phyloP scores from a whole-genome alignment of 2,797 vertebrate species.

The Epinephelus awoara region DNA sequence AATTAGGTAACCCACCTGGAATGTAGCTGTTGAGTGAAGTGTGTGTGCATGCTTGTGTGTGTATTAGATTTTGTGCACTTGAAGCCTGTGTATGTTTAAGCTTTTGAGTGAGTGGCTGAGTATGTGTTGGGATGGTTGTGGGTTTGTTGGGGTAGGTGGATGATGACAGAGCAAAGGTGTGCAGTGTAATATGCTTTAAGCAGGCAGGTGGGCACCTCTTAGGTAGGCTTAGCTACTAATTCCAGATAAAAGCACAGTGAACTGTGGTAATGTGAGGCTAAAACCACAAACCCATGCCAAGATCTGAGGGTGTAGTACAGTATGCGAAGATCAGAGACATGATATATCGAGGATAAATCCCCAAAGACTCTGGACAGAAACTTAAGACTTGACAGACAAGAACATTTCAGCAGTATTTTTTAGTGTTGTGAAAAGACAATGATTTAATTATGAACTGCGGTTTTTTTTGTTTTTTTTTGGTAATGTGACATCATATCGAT shows the following conservation, averaged over 20 bases:
- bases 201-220: slow-evolving; percentile 60
- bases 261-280: slow-evolving; percentile 69
- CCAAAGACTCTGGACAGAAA: slow-evolving; percentile 7
- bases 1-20: slow-evolving; percentile 79
- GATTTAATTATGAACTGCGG: too few relatives aligned
- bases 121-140: slow-evolving; percentile 54
- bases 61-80: slow-evolving; percentile 25
- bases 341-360: slow-evolving; percentile 59
- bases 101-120: slow-evolving; percentile 44
- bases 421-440: too few relatives aligned
- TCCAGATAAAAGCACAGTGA: slow-evolving; percentile 76
- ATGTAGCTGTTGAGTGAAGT: slow-evolving; percentile 75
- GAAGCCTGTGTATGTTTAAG: slow-evolving; percentile 45
- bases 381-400: slow-evolving; percentile 9
- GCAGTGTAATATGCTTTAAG: slow-evolving; percentile 61
- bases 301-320: slow-evolving; percentile 43
- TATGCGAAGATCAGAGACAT: slow-evolving; percentile 59
- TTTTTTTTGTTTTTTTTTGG: too few relatives aligned
- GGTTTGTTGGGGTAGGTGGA: slow-evolving; percentile 62
- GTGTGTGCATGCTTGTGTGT: slow-evolving; percentile 30
- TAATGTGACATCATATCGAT: too few relatives aligned
- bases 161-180: slow-evolving; percentile 74
- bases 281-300: slow-evolving; percentile 66
- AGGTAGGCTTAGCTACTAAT: slow-evolving; percentile 73
- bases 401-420: neutral